Conservation (phyloP, 2,113 vertebrate species). For the Rattus rattus region DNA sequence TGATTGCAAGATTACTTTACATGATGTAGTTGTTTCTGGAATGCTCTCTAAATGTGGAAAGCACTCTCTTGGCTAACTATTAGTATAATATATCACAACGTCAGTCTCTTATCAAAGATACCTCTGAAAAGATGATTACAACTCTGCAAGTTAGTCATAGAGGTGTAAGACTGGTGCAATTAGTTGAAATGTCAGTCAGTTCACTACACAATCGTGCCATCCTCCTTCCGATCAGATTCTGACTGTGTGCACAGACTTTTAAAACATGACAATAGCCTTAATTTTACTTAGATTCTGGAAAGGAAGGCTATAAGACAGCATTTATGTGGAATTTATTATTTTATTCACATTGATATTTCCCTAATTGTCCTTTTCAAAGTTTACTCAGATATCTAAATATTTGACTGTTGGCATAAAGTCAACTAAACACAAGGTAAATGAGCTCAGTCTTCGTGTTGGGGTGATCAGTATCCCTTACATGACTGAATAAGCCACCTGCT, state of each 20-base stretch:
- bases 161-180: background rate
- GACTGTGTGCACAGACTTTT: background rate
- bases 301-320: background rate
- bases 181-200: background rate
- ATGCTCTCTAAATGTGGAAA: background rate
- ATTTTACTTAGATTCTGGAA: background rate
- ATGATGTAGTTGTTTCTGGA: background rate
- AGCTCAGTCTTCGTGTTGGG: background rate
- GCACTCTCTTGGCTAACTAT: background rate
- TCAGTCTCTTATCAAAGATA: background rate
- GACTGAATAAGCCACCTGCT: background rate
- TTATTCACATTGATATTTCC: background rate
- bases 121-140: background rate
- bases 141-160: background rate
- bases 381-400: background rate
- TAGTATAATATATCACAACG: background rate
- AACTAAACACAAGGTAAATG: background rate
- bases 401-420: background rate
- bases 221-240: background rate
- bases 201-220: fast-evolving
- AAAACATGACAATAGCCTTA: background rate
- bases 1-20: background rate
- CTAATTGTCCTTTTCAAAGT: background rate
- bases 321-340: background rate
- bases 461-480: background rate